phyloP scores from a whole-genome alignment of 2,113 vertebrate species.

The Chaetodon auriga region DNA sequence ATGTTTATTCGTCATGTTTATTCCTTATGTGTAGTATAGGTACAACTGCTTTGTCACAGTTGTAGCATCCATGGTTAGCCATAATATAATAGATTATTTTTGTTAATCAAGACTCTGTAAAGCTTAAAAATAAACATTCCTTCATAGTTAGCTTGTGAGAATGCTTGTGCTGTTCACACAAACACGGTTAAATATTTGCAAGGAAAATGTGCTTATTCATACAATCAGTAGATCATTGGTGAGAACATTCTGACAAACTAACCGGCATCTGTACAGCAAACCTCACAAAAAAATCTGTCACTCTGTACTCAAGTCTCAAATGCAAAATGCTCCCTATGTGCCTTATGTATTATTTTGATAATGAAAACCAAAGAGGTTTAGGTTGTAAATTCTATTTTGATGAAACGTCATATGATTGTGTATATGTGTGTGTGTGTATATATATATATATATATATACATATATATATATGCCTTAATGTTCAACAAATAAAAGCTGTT shows the following conservation, averaged over 20 bases:
- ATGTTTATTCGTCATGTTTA: slow-evolving; percentile 3
- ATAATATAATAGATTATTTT: slow-evolving; percentile 54
- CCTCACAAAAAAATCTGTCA: slow-evolving; percentile 37
- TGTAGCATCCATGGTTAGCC: slow-evolving; percentile 27
- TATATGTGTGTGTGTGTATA: too few relatives aligned
- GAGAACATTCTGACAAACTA: slow-evolving; percentile 48
- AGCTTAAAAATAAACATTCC: slow-evolving; percentile 49
- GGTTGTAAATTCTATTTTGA: slow-evolving; percentile 72
- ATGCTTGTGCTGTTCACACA: slow-evolving; percentile 46
- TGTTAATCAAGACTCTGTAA: slow-evolving; percentile 55
- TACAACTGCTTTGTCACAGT: slow-evolving; percentile 14
- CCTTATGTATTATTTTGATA: slow-evolving; percentile 75
- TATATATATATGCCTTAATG: slow-evolving; percentile 64
- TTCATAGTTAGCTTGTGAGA: slow-evolving; percentile 33
- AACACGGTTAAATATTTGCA: slow-evolving; percentile 42
- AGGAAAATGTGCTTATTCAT: slow-evolving; percentile 3
- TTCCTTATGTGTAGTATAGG: slow-evolving; percentile 40
- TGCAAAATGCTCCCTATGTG: slow-evolving; percentile 67
- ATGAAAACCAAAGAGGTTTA: slow-evolving; percentile 76
- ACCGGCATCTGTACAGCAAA: slow-evolving; percentile 34
- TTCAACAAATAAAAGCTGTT: slow-evolving; percentile 64
- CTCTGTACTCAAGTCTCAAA: slow-evolving; percentile 9
- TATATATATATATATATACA: slow-evolving; percentile 20
- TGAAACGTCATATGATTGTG: slow-evolving; percentile 71
- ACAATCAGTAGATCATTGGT: slow-evolving; percentile 33